Base-by-base conservation (phyloP, 30 jellyfish, hydroid and myxozoan genomes). In the Catostylus mosaicus region DNA sequence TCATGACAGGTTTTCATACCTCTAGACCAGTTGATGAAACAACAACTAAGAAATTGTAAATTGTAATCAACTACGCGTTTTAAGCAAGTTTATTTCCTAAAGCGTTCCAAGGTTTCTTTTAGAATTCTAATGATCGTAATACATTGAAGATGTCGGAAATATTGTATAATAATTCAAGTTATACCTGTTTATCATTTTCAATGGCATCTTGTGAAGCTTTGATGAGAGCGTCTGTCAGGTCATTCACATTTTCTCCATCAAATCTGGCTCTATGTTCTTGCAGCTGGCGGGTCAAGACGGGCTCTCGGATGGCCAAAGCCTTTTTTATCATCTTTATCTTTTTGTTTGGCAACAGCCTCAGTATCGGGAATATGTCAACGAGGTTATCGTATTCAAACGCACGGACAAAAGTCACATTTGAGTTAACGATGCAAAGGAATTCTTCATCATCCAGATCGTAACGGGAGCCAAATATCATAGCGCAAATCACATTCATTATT, bases 371-470 rank as follows among this genome's bases (percentile, higher is more conserved):
- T 3, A 89, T 85, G 63, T 89, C 97, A 45, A 89, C 90, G 62
- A 80, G 87, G 37, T 85, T 89, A 82, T 89, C 97, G 82, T 89
- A 89, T 48, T 89, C 97, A 61, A 89, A 89, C 11, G 94, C 97
- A 20, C 97, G 77, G 30, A 89, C 97, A 29, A 89, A 89, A 0
- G 90, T 73, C 22, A 85, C 82, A 54, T 82, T 89, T 36, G 97
- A 89, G 38, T 80, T 27, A 35, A 89, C 75, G 66, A 89, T 78
- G 86, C 68, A 43, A n/a, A 78, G 86, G 71, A 89, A 89, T 61
- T 89, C 97, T 40, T 79, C 89, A 59, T 89, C 97, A 35, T 82
- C 85, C 19, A 89, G 35, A 36, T 89, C 97, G 54, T 89, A 89
- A 14, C 93, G 94, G 4, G 84, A 66, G 3, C 97, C 97, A 48